Evolutionary conservation across 2,888 invertebrate species (phyloP).

Genomic region (Tetragonisca angustula): DNA sequence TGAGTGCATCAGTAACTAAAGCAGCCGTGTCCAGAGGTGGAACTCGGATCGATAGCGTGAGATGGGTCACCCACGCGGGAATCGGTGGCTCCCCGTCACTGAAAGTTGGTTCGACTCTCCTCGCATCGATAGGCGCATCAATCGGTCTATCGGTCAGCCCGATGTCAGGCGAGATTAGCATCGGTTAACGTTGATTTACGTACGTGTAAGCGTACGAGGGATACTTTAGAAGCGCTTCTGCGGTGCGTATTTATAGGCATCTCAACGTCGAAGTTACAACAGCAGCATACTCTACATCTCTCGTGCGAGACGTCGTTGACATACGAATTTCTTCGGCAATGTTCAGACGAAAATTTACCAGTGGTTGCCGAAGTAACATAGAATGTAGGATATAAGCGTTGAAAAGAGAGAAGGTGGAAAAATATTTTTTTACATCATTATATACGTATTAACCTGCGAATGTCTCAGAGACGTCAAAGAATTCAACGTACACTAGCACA

Average conservation of each 20-base stretch:
- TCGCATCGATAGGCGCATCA: conserved; percentile 49
- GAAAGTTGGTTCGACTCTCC: conserved; percentile 58
- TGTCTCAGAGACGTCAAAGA: too few species aligned
- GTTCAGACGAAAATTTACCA: too few species aligned
- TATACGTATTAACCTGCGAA: too few species aligned
- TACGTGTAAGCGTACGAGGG: not conserved
- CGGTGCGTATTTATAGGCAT: conserved; percentile 37
- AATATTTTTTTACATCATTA: too few species aligned
- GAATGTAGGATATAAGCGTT: too few species aligned
- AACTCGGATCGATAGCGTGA: conserved; percentile 53
- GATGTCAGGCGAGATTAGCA: conserved; percentile 22
- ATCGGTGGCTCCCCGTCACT: conserved; percentile 57
- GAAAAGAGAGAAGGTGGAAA: too few species aligned
- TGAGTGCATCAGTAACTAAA: not conserved
- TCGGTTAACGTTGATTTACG: conserved; percentile 34
- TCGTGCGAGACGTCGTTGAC: too few species aligned
- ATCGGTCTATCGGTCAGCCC: conserved; percentile 42
- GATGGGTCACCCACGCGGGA: conserved; percentile 58
- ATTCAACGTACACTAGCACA: too few species aligned
- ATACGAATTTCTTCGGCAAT: too few species aligned
- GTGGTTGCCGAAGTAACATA: too few species aligned
- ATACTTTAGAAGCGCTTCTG: conserved; percentile 15
- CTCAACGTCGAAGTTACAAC: not conserved
- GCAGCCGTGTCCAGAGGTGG: not conserved
- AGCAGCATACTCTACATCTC: not conserved